A percentile compares a stretch with the other conserved stretches of the same genome.
phyloP scores from a whole-genome alignment of 2,797 vertebrate genomes.

The Micropoecilia bifurca region DNA sequence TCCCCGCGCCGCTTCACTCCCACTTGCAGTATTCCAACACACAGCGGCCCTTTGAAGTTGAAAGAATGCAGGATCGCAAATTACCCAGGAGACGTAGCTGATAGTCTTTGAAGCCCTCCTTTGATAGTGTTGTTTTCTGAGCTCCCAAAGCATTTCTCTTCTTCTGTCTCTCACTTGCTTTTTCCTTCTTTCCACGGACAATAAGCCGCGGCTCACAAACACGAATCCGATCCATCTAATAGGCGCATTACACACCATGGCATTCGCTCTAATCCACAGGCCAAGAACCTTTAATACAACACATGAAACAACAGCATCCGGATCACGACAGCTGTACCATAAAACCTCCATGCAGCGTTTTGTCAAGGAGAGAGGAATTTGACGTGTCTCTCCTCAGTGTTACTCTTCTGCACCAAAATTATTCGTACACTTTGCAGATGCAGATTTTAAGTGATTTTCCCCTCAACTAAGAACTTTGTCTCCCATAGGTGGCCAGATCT shows the following conservation, averaged over 20 bases:
- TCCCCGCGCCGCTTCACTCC: conserved; percentile 60
- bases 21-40: conserved; percentile 83
- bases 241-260: conserved; percentile 40
- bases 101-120: conserved; percentile 98
- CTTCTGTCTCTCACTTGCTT: conserved; percentile 55
- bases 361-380: background rate
- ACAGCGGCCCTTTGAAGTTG: conserved; percentile 93
- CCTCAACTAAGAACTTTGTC: background rate
- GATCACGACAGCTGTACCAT: conserved; percentile 10
- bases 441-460: background rate
- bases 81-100: conserved; percentile 94
- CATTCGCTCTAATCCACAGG: conserved; percentile 17
- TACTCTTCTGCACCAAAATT: background rate
- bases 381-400: background rate
- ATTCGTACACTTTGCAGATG: background rate
- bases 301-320: conserved; percentile 2
- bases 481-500: background rate
- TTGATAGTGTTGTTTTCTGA: conserved; percentile 91
- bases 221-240: conserved; percentile 56
- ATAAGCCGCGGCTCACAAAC: conserved; percentile 58
- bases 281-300: conserved; percentile 1
- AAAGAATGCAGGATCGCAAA: conserved; percentile 93
- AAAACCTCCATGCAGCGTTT: conserved; percentile 2
- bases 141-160: conserved; percentile 72
- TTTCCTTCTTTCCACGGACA: conserved; percentile 60